Evolutionary conservation across 2,888 invertebrate genomes (phyloP), one percentile per base, ranked within the genome.

Genomic region (Enoplolaimus lenunculus): DNA sequence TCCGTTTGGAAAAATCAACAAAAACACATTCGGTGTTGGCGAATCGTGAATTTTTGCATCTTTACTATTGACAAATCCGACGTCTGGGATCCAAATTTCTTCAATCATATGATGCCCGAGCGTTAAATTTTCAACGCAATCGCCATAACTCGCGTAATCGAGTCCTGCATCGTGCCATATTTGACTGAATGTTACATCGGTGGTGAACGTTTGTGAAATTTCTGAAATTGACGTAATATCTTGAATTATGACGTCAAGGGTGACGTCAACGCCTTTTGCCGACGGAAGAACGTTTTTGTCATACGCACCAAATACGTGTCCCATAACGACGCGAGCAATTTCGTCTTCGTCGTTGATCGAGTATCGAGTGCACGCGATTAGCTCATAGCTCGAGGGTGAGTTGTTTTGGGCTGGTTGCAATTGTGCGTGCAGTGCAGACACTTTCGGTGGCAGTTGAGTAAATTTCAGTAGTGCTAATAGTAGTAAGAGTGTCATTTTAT

Each of bases 131-230:
- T 67, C 67, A 33, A 67, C 35, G 35, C 29, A 67, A 7, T 30
- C 33, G 7, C 34, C 29, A 7, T 35, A n/a, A 67, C 2, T 16
- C 26, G n/a, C 3, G 31, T 77, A 79, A 30, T 75, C 75, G 2
- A 80, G 73, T 2, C 77, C 77, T 1, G 79, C 78, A 73, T 79
- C 79, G 65, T 79, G 79, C 79, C 79, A 79, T 71, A 79, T 79
- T 71, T 78, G 78, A 45, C 76, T 77, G 72, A 79, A 77, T 28
- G 79, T 72, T 33, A 79, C 75, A 72, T 79, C 79, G 76, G 78
- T 76, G 33, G 76, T 78, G 28, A 77, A 77, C 2, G 77, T 75
- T 26, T 74, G 68, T 33, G 71, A 60, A 31, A 75, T 66, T 59
- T 77, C 77, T 28, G 73, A 74, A 26, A 72, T 70, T 2, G 68